Base-by-base conservation (phyloP, 30 jellyfish, hydroid and myxozoan species). In the Hydractinia symbiolongicarpus region DNA sequence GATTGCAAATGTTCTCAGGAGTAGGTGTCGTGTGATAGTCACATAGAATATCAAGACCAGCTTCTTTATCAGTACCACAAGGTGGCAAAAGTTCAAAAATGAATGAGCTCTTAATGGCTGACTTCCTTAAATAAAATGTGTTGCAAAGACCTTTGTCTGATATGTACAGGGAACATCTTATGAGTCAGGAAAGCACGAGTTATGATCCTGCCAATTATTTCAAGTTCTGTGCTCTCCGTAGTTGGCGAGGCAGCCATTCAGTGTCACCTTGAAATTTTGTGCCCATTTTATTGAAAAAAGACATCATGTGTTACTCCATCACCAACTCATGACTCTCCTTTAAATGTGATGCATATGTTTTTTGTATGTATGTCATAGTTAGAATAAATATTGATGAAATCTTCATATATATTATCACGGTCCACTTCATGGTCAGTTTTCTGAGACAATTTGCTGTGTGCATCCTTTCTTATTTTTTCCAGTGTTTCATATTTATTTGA, bases 391-490 rank as follows among this genome's bases (percentile, higher is more conserved):
- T 13, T 44, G 19, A 64, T 51, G 40, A 64, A 64, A 64, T 64
- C 74, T 64, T 64, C 74, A 64, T 64, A 64, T 44, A 64, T 64
- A n/a, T 44, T 64, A 44, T 64, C 74, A n/a, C 74, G 19, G 40
- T 64, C 40, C 40, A 64, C 74, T n/a, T 64, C 74, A 6, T n/a
- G 19, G 40, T 64, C 19, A 64, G 40, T 30, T 30, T 30, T 2
- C 44, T 30, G 44, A 30, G 44, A 30, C 44, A 30, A 30, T 30
- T 30, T 30, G 44, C 44, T 30, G 44, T 30, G 44, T 30, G 44
- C 44, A 30, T 30, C 44, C 44, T 30, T 30, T 4, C 74, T 7
- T 7, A 7, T 64, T 64, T 6, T 13, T 6, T 64, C 17, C 19
- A 64, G 74, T 9, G 4, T 64, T 64, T 64, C 74, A 64, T 64